Percentiles rank a stretch among this genome's conserved stretches.
Conservation (phyloP, 2,888 invertebrate genomes). For the Slavum lentiscoides region DNA sequence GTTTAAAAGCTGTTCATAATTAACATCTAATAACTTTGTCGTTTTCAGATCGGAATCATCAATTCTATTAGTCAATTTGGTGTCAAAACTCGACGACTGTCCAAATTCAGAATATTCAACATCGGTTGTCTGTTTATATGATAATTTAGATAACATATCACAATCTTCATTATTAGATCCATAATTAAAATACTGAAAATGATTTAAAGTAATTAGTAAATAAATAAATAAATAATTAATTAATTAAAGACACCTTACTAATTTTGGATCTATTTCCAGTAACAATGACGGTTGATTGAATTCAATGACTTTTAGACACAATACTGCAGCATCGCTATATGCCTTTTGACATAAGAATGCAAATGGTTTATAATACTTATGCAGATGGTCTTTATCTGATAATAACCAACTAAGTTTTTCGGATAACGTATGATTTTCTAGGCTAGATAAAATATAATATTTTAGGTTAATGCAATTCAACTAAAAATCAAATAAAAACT, state of each 20-base stretch:
- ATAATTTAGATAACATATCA: slow-evolving; percentile 19
- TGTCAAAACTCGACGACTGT: slow-evolving; percentile 19
- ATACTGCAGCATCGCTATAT: slow-evolving; percentile 67
- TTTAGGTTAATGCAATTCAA: neutral
- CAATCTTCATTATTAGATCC: slow-evolving; percentile 27
- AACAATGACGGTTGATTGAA: slow-evolving; percentile 67
- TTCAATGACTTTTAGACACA: slow-evolving; percentile 69
- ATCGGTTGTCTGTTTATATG: neutral
- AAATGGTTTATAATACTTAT: slow-evolving; percentile 65
- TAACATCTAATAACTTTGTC: slow-evolving; percentile 15
- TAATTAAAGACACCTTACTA: slow-evolving; percentile 59
- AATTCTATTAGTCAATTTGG: neutral
- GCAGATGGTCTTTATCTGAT: slow-evolving; percentile 67
- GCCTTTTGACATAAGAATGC: slow-evolving; percentile 67
- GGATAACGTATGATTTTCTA: slow-evolving; percentile 66
- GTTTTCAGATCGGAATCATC: neutral
- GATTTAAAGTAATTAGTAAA: neutral
- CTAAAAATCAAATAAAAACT: neutral
- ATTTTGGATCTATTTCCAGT: slow-evolving; percentile 67
- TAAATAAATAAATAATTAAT: neutral
- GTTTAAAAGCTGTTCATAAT: slow-evolving; percentile 42
- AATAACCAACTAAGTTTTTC: slow-evolving; percentile 68
- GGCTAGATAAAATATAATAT: slow-evolving; percentile 58
- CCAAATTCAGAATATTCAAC: slow-evolving; percentile 8
- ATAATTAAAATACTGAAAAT: slow-evolving; percentile 31